Evolutionary conservation across 2,888 invertebrate species (phyloP).

Genomic region (Hermaeophaga mercurialis): DNA sequence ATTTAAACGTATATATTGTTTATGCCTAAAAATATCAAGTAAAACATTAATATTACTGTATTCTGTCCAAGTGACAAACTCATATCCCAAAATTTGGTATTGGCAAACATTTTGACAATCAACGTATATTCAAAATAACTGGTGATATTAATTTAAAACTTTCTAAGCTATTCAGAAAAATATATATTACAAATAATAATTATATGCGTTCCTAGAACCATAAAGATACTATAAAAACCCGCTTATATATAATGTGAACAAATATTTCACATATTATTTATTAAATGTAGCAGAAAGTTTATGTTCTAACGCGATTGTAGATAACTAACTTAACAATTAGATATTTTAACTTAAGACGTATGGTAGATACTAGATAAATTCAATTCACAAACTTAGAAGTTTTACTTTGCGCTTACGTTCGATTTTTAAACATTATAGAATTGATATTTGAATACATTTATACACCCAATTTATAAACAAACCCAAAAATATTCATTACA

Average conservation of each 20-base stretch:
- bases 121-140: too few species aligned
- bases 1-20: too few species aligned
- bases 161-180: too few species aligned
- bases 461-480: too few species aligned
- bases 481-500: too few species aligned
- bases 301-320: neutral
- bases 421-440: neutral
- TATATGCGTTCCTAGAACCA: neutral
- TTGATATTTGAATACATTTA: neutral
- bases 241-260: neutral
- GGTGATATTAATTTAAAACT: too few species aligned
- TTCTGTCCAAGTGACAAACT: too few species aligned
- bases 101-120: neutral
- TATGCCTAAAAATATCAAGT: too few species aligned
- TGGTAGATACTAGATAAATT: neutral
- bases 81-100: too few species aligned
- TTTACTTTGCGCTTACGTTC: neutral
- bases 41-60: too few species aligned
- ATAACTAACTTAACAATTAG: neutral
- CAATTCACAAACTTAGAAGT: neutral
- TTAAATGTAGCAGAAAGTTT: neutral
- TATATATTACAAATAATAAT: constrained; percentile 3
- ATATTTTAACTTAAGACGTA: constrained; percentile 1
- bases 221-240: neutral
- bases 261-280: neutral